Evolutionary conservation across 2,113 vertebrate genomes (phyloP), one percentile per base, ranked within the genome.

Genomic region (Anhinga rufa): DNA sequence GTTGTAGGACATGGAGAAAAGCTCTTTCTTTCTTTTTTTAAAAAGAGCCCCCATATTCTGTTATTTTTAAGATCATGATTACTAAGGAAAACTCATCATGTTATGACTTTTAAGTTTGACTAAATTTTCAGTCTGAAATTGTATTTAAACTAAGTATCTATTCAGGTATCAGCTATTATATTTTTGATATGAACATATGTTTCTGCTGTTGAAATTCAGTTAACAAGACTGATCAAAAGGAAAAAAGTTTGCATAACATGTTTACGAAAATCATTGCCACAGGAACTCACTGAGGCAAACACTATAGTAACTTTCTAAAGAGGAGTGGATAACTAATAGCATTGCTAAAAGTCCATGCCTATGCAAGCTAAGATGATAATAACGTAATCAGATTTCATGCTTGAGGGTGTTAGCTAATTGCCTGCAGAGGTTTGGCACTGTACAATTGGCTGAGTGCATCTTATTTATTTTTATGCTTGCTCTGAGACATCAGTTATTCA

Each of bases 341-440:
- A 70, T 58, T 93, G 70, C 92, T 93, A 60, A 68, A 91, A 86
- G 91, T 90, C 81, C 90, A 92, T 94, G 94, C 54, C 76, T 96
- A 51, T 95, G 94, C 32, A 74, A 83, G 93, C 92, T 94, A 88
- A 90, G 90, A 95, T 88, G 95, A 96, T 96, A 96, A 95, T 93
- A 96, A 95, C 64, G 88, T 92, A 96, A 96, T 97, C 95, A 97
- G 95, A 96, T 97, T 96, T 97, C 93, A 94, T 88, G 96, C 95
- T 93, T 93, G 88, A 94, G 88, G 88, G 79, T 95, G 88, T 94
- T 91, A 95, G 92, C 88, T 96, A 96, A 96, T 95, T 60, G 79
- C 88, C 88, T 93, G 93, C 82, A 92, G 96, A 96, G 71, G 72
- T 96, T 64, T 97, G 93, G 95, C 88, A 87, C 21, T 34, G 89